Base-by-base conservation (phyloP, 2,888 invertebrate genomes). In the Ophion costatus region DNA sequence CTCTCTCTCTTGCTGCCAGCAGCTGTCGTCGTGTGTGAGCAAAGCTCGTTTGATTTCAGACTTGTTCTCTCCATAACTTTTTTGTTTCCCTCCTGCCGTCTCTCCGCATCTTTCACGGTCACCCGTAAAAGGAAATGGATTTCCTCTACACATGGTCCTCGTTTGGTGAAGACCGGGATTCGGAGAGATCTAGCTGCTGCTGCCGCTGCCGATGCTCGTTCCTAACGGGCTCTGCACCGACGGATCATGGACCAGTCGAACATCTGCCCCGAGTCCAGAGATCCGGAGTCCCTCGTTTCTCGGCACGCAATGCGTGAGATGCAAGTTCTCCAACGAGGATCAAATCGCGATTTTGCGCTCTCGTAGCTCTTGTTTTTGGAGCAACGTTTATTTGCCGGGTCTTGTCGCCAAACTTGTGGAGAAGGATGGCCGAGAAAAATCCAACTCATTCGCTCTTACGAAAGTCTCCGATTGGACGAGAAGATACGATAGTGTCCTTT, bases 141-240 rank as follows among this genome's bases (percentile, higher is more conserved):
- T 93, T 93, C 93, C 93, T 93, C 90, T 89, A 90, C 93, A 93
- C 92, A 91, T 93, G 93, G 89, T 92, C 86, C 92, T 91, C 91
- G 91, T 92, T 92, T 92, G 85, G 85, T 64, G 73, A 66, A 74
- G 73, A 64, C 78, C 56, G 66, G 82, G 81, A 83, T 80, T 82
- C 59, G 80, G 76, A 63, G 79, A 83, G 77, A 80, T 66, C 74
- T 81, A 80, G 80, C 29, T 80, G 70, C 59, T 79, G 61, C 73
- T 42, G 76, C 61, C 63, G 67, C 64, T 67, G 45, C 67, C 33
- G 66, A 56, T 22, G 38, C 57, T 61, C 29, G 24, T 79, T 71
- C 38, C 70, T 59, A 61, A n/a, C 74, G 74, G 76, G 59, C 67
- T 61, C 63, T 76, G 57, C 57, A 64, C 77, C 87, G 83, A 76